Evolutionary conservation across 2,797 vertebrate species (phyloP).

Genomic region (Scyliorhinus canicula): DNA sequence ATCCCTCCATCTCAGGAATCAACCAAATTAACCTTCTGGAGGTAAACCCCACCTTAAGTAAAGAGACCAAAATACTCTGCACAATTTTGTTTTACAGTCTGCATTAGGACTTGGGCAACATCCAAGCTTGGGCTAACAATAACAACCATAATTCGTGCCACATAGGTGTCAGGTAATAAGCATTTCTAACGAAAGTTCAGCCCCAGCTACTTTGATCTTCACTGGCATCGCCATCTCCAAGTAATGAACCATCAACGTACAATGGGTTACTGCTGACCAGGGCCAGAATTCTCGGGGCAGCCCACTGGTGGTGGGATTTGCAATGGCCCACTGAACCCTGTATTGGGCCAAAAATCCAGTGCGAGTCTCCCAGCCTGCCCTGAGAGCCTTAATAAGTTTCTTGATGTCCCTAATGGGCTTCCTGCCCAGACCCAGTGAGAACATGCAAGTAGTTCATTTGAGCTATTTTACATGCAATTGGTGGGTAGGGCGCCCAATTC

Average conservation of each 20-base stretch:
- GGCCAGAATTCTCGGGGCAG: too few relatives aligned
- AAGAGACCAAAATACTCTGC: not conserved
- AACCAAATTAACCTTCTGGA: not conserved
- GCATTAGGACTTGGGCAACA: not conserved
- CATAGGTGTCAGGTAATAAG: not conserved
- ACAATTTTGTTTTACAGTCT: not conserved
- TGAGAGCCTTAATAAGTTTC: too few relatives aligned
- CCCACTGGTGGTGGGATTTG: too few relatives aligned
- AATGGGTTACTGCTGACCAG: not conserved
- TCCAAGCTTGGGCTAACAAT: not conserved
- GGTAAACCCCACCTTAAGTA: not conserved
- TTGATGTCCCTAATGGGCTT: too few relatives aligned
- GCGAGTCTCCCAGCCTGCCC: too few relatives aligned
- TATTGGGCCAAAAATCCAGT: too few relatives aligned
- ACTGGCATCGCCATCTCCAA: not conserved
- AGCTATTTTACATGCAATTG: too few relatives aligned
- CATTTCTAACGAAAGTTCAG: not conserved
- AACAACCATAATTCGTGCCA: not conserved
- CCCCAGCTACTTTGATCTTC: not conserved
- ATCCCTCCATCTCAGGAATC: not conserved
- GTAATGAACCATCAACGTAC: not conserved
- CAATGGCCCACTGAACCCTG: too few relatives aligned
- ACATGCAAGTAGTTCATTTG: too few relatives aligned
- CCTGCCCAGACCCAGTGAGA: too few relatives aligned
- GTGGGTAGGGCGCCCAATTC: too few relatives aligned